Conservation (phyloP, 2,113 vertebrate genomes). For the Onychostruthus taczanowskii region DNA sequence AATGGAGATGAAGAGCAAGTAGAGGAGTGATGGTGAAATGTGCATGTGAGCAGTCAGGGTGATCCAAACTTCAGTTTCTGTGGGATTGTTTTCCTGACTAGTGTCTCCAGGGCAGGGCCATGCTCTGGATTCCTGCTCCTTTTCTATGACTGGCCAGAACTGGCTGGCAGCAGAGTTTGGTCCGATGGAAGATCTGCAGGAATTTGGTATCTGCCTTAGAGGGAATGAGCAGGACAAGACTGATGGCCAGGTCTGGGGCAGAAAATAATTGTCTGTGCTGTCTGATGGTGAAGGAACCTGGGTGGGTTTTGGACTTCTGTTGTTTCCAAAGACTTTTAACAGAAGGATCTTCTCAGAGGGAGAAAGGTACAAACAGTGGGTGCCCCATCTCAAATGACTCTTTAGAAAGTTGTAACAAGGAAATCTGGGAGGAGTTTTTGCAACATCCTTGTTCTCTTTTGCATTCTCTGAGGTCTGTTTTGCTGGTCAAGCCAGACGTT, state of each 20-base stretch:
- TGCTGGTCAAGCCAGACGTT: neutral
- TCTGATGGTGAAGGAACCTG: neutral
- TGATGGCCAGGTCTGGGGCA: neutral
- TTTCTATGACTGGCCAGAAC: neutral
- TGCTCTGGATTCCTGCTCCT: neutral
- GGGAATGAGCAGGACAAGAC: neutral
- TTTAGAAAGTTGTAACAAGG: neutral
- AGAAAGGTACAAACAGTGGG: neutral
- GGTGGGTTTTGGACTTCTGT: neutral
- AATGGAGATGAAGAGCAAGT: neutral
- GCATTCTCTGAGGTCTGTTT: neutral
- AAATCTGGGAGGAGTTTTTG: neutral
- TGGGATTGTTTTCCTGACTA: neutral
- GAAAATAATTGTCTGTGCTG: neutral
- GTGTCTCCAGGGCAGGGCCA: neutral
- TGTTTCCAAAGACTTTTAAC: neutral
- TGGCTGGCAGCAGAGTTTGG: neutral
- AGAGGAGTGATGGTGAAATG: neutral
- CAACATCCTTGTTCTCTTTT: neutral
- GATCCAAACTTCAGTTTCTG: neutral
- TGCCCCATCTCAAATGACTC: neutral
- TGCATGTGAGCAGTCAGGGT: rapidly evolving
- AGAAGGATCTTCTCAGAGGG: neutral
- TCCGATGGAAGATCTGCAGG: neutral
- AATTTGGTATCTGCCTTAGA: neutral